phyloP scores from a whole-genome alignment of 2,888 invertebrate genomes.

The Phragmatobia fuliginosa region DNA sequence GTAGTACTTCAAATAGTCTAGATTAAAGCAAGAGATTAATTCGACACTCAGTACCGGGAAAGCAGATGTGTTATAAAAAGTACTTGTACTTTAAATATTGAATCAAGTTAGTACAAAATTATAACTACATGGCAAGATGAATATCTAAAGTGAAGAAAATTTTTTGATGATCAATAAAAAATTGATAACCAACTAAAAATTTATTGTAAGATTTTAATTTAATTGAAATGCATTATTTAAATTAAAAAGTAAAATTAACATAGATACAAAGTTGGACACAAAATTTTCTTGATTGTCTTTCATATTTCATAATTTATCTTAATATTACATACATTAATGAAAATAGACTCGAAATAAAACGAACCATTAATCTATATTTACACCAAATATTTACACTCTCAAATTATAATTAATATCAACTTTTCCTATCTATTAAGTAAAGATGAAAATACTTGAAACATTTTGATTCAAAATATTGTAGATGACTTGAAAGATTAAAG shows the following conservation, averaged over 20 bases:
- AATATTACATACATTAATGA: slow-evolving; percentile 8
- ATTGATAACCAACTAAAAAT: neutral
- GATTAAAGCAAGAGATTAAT: no score
- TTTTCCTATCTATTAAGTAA: slow-evolving; percentile 59
- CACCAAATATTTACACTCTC: slow-evolving; percentile 42
- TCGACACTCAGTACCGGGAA: no score
- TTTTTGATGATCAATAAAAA: neutral
- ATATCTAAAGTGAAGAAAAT: neutral
- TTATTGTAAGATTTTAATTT: no score
- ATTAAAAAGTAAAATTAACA: no score
- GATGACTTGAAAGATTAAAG: slow-evolving; percentile 52
- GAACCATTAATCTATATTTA: slow-evolving; percentile 41
- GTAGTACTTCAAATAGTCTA: no score
- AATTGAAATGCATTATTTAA: no score
- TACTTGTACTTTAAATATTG: no score
- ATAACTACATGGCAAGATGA: neutral
- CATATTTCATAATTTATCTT: slow-evolving; percentile 1
- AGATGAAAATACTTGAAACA: slow-evolving; percentile 54
- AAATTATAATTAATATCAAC: slow-evolving; percentile 58
- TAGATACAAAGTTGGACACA: neutral
- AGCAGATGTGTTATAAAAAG: no score
- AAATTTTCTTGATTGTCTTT: neutral
- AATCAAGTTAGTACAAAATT: no score
- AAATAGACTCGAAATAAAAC: slow-evolving; percentile 19
- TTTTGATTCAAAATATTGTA: slow-evolving; percentile 56